Evolutionary conservation across 2,888 invertebrate genomes (phyloP).

Genomic region (Sisyra nigra): DNA sequence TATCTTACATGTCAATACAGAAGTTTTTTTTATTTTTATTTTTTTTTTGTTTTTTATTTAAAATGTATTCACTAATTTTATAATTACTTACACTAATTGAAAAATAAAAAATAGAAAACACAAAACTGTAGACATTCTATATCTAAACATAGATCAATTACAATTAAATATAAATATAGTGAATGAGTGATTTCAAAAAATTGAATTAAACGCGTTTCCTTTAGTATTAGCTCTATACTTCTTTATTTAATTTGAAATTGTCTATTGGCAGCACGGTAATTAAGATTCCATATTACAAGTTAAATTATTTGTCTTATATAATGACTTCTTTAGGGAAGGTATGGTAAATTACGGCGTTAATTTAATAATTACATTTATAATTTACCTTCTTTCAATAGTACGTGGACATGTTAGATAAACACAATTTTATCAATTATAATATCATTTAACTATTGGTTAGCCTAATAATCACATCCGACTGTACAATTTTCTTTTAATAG

Average conservation of each 20-base stretch:
- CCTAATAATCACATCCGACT: background rate
- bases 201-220: background rate
- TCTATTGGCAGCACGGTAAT: constrained; percentile 7
- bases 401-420: no score
- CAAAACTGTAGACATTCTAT: constrained; percentile 3
- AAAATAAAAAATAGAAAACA: constrained; percentile 3
- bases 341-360: background rate
- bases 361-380: background rate
- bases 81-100: constrained; percentile 5
- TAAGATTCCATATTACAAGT: constrained; percentile 1
- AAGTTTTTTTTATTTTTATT: constrained; percentile 8
- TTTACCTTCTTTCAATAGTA: background rate
- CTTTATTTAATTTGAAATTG: background rate
- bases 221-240: background rate
- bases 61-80: constrained; percentile 1
- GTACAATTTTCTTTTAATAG: background rate
- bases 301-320: background rate
- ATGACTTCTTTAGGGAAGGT: background rate
- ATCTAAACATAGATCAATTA: constrained; percentile 8
- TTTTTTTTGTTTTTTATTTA: constrained; percentile 2
- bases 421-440: background rate
- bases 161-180: constrained; percentile 5
- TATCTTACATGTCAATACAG: constrained; percentile 31
- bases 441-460: background rate
- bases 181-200: background rate